These are phyloP conservation scores for Epistrophella euchroma DNA, from an alignment of 2,888 invertebrate genomes.

Conservation along the genomic window DNA sequence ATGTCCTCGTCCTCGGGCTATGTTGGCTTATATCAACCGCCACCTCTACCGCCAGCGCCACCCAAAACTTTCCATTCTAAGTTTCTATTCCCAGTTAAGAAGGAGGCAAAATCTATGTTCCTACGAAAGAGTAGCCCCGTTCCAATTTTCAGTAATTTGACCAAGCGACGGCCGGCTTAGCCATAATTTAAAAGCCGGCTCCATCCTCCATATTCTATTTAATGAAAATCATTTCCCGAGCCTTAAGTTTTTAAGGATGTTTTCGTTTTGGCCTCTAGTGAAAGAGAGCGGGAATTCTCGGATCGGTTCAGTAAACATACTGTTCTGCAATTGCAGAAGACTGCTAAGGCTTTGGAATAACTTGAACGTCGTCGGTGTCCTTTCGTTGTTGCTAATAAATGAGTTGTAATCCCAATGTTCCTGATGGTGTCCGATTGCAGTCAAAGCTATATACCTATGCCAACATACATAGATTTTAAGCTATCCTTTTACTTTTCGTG, in stretches of 20 bases:
- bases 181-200: constrained; percentile 68
- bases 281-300: not conserved
- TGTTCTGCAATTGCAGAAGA: constrained; percentile 32
- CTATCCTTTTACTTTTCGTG: constrained; percentile 67
- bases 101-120: not conserved
- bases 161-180: constrained; percentile 60
- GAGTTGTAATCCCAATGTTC: constrained; percentile 60
- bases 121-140: not conserved
- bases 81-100: constrained; percentile 26
- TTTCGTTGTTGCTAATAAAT: constrained; percentile 45
- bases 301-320: constrained; percentile 19
- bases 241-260: constrained; percentile 59
- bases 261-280: constrained; percentile 20
- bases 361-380: constrained; percentile 45
- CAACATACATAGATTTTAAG: not conserved
- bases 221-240: constrained; percentile 70
- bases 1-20: constrained; percentile 34
- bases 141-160: constrained; percentile 66
- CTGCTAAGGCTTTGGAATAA: not conserved
- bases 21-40: constrained; percentile 19
- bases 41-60: not conserved
- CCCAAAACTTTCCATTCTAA: constrained; percentile 64
- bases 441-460: not conserved
- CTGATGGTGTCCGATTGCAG: constrained; percentile 52
- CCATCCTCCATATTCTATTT: constrained; percentile 36